A percentile compares a stretch with the other conserved stretches of the same genome.
These are phyloP conservation scores for Parasteatoda tepidariorum DNA, from an alignment of 1,140 invertebrate genomes.

Conservation along the genomic window DNA sequence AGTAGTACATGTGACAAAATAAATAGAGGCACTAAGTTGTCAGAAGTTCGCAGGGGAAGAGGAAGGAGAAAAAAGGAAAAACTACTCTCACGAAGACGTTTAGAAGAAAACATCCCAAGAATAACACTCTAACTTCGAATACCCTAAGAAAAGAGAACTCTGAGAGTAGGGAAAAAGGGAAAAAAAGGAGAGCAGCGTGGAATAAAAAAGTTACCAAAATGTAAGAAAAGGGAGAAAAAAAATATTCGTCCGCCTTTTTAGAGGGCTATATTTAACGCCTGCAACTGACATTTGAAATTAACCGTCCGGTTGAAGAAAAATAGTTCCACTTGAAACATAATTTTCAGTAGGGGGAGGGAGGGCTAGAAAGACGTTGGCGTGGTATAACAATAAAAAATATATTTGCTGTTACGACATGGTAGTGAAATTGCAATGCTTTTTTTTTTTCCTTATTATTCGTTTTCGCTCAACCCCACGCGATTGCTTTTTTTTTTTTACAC, in stretches of 20 bases:
- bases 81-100: conserved; percentile 17
- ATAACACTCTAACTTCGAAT: conserved; percentile 55
- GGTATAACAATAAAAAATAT: conserved; percentile 38
- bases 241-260: conserved; percentile 38
- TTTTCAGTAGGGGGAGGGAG: conserved; percentile 36
- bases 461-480: neutral
- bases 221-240: conserved; percentile 7
- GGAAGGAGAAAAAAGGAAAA: conserved; percentile 9
- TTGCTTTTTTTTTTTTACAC: neutral
- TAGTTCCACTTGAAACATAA: conserved; percentile 59
- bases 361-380: conserved; percentile 14
- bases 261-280: conserved; percentile 58
- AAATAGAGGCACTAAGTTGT: conserved; percentile 24
- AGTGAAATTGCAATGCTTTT: conserved; percentile 5
- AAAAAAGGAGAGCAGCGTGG: neutral
- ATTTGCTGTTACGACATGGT: conserved; percentile 27
- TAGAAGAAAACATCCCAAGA: conserved; percentile 56
- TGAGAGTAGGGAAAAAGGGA: neutral
- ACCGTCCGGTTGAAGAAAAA: conserved; percentile 54
- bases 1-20: too few relatives aligned
- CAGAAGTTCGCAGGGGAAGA: conserved; percentile 4
- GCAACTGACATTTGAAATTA: conserved; percentile 57
- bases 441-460: neutral
- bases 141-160: neutral
- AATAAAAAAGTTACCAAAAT: neutral